These are phyloP conservation scores for Hyla sarda DNA, from an alignment of 2,113 vertebrate genomes.

Conservation along the genomic window DNA sequence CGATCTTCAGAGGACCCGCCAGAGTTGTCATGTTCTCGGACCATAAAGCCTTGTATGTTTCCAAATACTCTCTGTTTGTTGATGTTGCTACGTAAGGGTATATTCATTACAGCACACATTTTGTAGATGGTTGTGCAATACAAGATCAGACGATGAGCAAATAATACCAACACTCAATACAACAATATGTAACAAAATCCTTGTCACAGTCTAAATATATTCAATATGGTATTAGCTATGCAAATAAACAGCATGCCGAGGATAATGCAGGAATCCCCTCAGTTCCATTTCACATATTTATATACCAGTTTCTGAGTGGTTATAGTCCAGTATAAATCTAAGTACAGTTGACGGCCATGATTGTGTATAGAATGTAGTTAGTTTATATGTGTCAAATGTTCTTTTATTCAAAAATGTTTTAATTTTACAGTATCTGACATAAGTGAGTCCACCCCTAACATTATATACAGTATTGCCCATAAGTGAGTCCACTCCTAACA, in stretches of 20 bases:
- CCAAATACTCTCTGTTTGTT: slow-evolving; percentile 45
- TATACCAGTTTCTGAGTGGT: background rate
- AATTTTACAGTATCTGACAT: too few species aligned
- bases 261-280: slow-evolving; percentile 14
- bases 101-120: slow-evolving; percentile 51
- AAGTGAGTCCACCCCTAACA: too few species aligned
- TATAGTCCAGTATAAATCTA: background rate
- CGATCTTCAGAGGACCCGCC: background rate
- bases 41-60: background rate
- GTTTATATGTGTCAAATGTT: background rate
- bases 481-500: too few species aligned
- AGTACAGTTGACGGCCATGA: background rate
- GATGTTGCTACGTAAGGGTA: slow-evolving; percentile 39
- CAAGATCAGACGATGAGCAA: slow-evolving; percentile 30
- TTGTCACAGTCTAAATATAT: slow-evolving; percentile 40
- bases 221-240: slow-evolving; percentile 32
- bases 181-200: slow-evolving; percentile 34
- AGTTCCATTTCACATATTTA: slow-evolving; percentile 4
- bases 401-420: background rate
- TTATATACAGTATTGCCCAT: too few species aligned
- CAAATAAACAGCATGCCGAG: slow-evolving; percentile 40
- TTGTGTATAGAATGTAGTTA: too few species aligned
- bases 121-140: slow-evolving; percentile 49
- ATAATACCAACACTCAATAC: slow-evolving; percentile 24
- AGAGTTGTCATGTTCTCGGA: background rate